phyloP scores from a whole-genome alignment of 2,888 invertebrate species.

The Choristoneura rosaceana region DNA sequence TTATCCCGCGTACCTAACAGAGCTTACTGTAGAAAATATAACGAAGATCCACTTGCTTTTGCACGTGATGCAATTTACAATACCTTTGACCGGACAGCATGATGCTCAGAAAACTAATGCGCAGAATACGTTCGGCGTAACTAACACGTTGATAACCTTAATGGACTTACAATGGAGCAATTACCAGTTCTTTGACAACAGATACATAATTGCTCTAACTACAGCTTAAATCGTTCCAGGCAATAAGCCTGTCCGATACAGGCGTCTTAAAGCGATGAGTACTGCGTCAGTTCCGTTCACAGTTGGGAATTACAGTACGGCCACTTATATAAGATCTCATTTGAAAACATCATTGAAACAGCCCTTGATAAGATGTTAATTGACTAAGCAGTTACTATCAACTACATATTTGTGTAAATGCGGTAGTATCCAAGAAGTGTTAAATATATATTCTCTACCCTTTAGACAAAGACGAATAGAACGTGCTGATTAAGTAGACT shows the following conservation, averaged over 20 bases:
- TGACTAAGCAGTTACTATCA: too few species aligned
- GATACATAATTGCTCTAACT: constrained; percentile 3
- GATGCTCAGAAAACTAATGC: neutral
- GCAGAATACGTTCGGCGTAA: neutral
- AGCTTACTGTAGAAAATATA: neutral
- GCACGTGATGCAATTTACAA: neutral
- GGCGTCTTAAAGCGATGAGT: neutral
- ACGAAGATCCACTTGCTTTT: neutral
- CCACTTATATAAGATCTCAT: too few species aligned
- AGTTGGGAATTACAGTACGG: too few species aligned
- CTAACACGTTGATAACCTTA: neutral
- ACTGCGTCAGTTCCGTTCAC: neutral
- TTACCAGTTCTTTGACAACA: constrained; percentile 12
- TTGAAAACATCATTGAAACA: too few species aligned
- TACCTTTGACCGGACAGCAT: neutral
- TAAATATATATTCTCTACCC: too few species aligned
- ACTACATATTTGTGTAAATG: too few species aligned
- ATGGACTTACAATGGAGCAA: constrained; percentile 10
- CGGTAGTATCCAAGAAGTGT: too few species aligned
- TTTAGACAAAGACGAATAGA: too few species aligned
- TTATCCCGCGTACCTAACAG: neutral
- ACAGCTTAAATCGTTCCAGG: neutral
- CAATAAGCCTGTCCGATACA: constrained; percentile 10
- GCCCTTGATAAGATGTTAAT: too few species aligned
- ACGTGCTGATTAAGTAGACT: too few species aligned